These are phyloP conservation scores for Temnopleurus reevesii DNA, from an alignment of 53 echinoderm and acorn worm genomes.

Conservation along the genomic window DNA sequence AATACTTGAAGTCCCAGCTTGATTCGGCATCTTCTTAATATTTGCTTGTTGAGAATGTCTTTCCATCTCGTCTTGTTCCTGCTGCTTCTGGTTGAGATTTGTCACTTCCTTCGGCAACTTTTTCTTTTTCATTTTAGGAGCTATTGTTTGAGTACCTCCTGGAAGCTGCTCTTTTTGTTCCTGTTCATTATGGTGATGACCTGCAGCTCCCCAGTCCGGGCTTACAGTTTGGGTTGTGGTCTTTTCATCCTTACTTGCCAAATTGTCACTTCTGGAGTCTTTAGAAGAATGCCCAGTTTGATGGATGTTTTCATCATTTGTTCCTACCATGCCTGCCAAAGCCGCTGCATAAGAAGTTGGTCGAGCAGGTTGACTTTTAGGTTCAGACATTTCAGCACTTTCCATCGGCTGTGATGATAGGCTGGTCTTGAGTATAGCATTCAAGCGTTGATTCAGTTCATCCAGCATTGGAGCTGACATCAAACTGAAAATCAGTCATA, in stretches of 20 bases:
- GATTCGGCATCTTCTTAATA: no score
- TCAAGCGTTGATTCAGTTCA: neutral
- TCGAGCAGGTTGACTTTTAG: neutral
- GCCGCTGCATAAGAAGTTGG: neutral
- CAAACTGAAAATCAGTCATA: neutral
- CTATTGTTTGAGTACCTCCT: neutral
- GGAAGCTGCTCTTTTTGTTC: neutral
- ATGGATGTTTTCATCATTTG: neutral
- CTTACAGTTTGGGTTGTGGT: neutral
- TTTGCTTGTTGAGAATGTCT: neutral
- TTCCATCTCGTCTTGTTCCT: neutral
- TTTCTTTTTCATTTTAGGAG: neutral
- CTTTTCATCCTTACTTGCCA: no score
- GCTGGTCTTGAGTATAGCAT: neutral
- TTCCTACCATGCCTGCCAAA: neutral
- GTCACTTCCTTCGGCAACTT: no score
- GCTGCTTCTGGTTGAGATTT: no score
- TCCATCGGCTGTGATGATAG: neutral
- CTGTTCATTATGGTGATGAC: neutral
- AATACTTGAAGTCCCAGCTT: no score
- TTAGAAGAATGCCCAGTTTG: neutral
- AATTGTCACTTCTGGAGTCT: neutral
- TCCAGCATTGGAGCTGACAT: conserved; percentile 21
- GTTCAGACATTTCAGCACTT: neutral
- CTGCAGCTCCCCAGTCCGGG: neutral